These are phyloP conservation scores for Pseudobourletiella spinata DNA, from an alignment of 1,140 invertebrate species.

Conservation along the genomic window DNA sequence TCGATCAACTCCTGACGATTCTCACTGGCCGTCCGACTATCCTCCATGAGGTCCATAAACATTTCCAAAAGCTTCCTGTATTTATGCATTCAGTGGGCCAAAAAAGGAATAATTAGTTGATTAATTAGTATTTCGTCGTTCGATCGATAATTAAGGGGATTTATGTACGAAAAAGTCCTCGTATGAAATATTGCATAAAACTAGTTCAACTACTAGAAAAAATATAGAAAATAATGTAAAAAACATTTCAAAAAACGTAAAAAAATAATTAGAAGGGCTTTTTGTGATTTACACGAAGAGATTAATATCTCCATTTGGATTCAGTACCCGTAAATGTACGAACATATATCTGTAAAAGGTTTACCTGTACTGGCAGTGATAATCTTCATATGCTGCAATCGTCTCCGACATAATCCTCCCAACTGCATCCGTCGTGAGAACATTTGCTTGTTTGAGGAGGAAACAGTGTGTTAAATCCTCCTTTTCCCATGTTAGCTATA, in stretches of 20 bases:
- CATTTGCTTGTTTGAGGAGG: constrained; percentile 26
- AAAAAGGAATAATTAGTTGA: too few species aligned
- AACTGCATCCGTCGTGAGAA: constrained; percentile 25
- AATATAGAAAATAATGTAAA: too few species aligned
- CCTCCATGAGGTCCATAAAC: constrained; percentile 23
- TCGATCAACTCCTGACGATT: constrained; percentile 17
- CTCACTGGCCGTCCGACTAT: constrained; percentile 2
- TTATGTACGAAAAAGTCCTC: not conserved
- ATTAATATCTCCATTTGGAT: too few species aligned
- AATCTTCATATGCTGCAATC: constrained; percentile 28
- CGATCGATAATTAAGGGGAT: not conserved
- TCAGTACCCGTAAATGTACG: too few species aligned
- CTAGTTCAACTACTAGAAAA: too few species aligned
- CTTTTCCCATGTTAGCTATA: constrained; percentile 4
- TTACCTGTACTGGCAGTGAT: constrained; percentile 29
- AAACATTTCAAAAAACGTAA: too few species aligned
- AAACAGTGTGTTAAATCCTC: constrained; percentile 21
- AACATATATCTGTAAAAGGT: too few species aligned
- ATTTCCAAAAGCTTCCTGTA: constrained; percentile 14
- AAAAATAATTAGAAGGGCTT: too few species aligned
- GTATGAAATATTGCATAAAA: too few species aligned
- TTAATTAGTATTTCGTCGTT: too few species aligned
- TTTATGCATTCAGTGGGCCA: too few species aligned
- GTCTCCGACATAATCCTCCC: constrained; percentile 23
- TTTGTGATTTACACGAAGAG: too few species aligned